Conservation (phyloP, 2,888 invertebrate species). For the Willowsia nigromaculata region DNA sequence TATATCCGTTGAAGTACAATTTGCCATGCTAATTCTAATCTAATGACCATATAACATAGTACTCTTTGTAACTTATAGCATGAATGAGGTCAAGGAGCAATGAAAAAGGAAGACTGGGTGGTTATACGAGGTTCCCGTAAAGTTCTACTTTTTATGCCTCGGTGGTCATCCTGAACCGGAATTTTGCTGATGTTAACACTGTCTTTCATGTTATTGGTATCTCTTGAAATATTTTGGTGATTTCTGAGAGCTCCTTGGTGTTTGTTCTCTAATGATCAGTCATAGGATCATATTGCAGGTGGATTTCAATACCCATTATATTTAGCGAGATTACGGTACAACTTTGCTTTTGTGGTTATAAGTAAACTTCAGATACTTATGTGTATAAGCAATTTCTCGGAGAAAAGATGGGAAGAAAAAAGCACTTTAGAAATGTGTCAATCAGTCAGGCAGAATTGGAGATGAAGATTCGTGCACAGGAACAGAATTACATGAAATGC, state of each 20-base stretch:
- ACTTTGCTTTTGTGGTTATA: background rate
- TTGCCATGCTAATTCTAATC: constrained; percentile 14
- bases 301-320: too few relatives aligned
- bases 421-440: constrained; percentile 10
- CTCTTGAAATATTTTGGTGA: too few relatives aligned
- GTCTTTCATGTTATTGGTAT: too few relatives aligned
- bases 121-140: too few relatives aligned
- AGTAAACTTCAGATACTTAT: background rate
- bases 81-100: background rate
- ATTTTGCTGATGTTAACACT: too few relatives aligned
- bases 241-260: too few relatives aligned
- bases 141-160: background rate
- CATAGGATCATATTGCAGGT: too few relatives aligned
- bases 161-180: too few relatives aligned
- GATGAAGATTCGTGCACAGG: background rate
- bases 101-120: background rate
- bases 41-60: background rate
- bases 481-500: background rate
- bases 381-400: background rate
- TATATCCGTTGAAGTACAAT: background rate
- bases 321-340: too few relatives aligned
- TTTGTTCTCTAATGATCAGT: too few relatives aligned
- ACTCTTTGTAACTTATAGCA: background rate
- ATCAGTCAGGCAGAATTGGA: constrained; percentile 12
- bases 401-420: background rate